A percentile compares a stretch with the other conserved stretches of the same genome.
Conservation (phyloP, 2,888 invertebrate species). For the Melieria omissa region DNA sequence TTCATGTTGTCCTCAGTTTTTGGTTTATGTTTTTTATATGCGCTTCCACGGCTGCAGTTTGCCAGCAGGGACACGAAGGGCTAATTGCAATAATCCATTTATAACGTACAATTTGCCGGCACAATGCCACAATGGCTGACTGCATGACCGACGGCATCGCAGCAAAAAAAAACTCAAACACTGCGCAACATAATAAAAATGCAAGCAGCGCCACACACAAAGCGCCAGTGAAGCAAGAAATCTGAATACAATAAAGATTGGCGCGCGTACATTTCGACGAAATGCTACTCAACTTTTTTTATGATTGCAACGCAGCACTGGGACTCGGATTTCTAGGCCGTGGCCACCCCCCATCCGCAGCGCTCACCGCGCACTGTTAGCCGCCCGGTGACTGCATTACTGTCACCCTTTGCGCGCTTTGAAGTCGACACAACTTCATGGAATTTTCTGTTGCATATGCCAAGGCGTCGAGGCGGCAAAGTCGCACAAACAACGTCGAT, state of each 20-base stretch:
- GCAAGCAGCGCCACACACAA: not conserved
- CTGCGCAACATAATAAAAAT: not conserved
- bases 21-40: too few relatives aligned
- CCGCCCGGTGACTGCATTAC: not conserved
- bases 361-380: too few relatives aligned
- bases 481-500: not conserved
- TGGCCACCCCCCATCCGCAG: too few relatives aligned
- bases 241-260: not conserved
- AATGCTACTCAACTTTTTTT: conserved; percentile 13
- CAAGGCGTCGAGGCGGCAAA: conserved; percentile 27
- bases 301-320: conserved; percentile 7
- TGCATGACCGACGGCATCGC: conserved; percentile 31
- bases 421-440: not conserved
- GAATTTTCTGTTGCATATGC: conserved; percentile 28
- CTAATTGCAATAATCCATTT: conserved; percentile 67
- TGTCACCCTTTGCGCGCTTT: not conserved
- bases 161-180: conserved; percentile 13
- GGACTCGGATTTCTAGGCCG: conserved; percentile 11
- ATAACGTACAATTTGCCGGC: conserved; percentile 57
- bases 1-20: not conserved
- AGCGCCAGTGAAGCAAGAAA: not conserved
- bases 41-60: not conserved
- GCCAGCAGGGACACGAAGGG: conserved; percentile 45
- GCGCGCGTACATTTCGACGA: conserved; percentile 10
- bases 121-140: conserved; percentile 41